These are phyloP conservation scores for Acromyrmex echinatior DNA, from an alignment of 1,140 invertebrate species.

Conservation along the genomic window DNA sequence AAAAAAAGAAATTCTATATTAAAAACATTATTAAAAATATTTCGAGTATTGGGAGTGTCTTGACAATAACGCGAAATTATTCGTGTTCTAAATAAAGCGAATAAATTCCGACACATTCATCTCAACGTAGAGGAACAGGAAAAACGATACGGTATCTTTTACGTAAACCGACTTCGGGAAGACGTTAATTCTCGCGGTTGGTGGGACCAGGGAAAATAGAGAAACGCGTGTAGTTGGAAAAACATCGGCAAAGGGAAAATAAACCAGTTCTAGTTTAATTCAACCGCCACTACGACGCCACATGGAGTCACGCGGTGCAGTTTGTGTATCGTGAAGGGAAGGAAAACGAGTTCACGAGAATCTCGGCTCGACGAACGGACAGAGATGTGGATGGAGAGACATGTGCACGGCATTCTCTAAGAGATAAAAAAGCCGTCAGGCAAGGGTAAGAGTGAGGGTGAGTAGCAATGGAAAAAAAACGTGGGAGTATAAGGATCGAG, in stretches of 20 bases:
- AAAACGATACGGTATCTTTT: constrained; percentile 6
- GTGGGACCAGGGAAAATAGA: neutral
- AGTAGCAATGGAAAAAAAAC: constrained; percentile 30
- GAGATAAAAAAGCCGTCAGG: neutral
- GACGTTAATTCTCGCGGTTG: constrained; percentile 42
- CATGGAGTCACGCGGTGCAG: constrained; percentile 53
- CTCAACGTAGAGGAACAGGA: neutral
- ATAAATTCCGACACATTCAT: neutral
- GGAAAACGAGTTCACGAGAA: constrained; percentile 61
- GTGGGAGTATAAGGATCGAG: constrained; percentile 46
- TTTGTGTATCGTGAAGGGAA: neutral
- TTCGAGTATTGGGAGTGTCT: neutral
- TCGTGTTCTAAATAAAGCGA: neutral
- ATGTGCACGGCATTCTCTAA: constrained; percentile 60
- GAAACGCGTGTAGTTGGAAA: constrained; percentile 12
- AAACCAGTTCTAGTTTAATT: constrained; percentile 58
- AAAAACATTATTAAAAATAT: neutral
- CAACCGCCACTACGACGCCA: constrained; percentile 51
- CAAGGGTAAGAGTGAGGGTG: constrained; percentile 3
- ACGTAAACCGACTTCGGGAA: constrained; percentile 32
- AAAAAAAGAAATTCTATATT: neutral
- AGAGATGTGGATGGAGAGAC: constrained; percentile 45
- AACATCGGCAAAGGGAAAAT: constrained; percentile 50
- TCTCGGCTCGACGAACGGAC: constrained; percentile 23
- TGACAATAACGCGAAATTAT: neutral